These are phyloP conservation scores for Holacanthella duospinosa DNA, from an alignment of 2,888 invertebrate genomes.

Conservation along the genomic window DNA sequence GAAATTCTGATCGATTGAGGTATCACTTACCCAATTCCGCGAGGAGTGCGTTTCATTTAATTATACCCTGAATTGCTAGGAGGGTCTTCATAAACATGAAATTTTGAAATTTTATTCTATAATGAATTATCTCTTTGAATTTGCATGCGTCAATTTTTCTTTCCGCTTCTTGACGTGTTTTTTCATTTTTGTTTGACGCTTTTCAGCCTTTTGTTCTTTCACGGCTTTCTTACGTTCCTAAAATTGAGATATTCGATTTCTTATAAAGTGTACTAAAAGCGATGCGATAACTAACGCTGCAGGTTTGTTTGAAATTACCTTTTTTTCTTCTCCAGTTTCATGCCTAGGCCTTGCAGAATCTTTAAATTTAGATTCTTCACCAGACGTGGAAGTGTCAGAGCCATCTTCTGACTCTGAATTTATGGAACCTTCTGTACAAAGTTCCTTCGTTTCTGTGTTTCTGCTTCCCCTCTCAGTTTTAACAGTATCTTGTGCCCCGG, in stretches of 20 bases:
- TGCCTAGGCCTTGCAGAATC: constrained; percentile 41
- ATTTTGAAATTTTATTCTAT: too few relatives aligned
- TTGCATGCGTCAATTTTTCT: constrained; percentile 51
- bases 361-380: constrained; percentile 40
- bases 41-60: too few relatives aligned
- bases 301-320: too few relatives aligned
- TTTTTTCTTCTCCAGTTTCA: constrained; percentile 45
- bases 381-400: constrained; percentile 26
- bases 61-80: too few relatives aligned
- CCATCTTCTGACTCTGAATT: constrained; percentile 12
- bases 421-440: constrained; percentile 4
- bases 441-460: constrained; percentile 17
- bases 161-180: constrained; percentile 88
- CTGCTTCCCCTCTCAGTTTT: constrained; percentile 6
- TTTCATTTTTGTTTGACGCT: constrained; percentile 75
- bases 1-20: too few relatives aligned
- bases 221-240: constrained; percentile 72
- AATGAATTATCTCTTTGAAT: constrained; percentile 36
- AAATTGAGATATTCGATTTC: constrained; percentile 26
- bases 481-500: constrained; percentile 22
- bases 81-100: too few relatives aligned
- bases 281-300: neutral
- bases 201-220: constrained; percentile 79
- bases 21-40: too few relatives aligned
- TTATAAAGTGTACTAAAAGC: constrained; percentile 6